phyloP scores from a whole-genome alignment of 2,113 vertebrate genomes.

The Dasyurus viverrinus region DNA sequence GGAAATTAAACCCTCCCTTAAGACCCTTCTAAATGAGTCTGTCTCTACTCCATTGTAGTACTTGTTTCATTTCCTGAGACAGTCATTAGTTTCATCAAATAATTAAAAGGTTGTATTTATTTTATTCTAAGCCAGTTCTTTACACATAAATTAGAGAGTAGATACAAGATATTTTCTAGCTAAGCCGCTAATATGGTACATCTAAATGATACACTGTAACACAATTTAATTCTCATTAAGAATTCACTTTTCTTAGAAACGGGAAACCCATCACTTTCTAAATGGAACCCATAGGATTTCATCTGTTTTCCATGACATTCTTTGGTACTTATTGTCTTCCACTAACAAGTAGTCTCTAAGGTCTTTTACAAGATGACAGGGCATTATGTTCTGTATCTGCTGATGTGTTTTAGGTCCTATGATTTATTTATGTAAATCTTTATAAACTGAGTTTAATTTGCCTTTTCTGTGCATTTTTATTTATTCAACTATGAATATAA shows the following conservation, averaged over 20 bases:
- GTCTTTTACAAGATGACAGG: slow-evolving; percentile 19
- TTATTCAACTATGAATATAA: slow-evolving; percentile 1
- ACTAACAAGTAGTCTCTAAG: slow-evolving; percentile 22
- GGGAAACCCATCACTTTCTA: neutral
- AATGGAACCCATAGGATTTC: slow-evolving; percentile 9
- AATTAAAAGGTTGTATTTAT: slow-evolving; percentile 62
- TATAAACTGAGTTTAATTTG: neutral
- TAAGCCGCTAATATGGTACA: slow-evolving; percentile 11
- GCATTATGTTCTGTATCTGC: neutral
- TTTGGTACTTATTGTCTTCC: neutral
- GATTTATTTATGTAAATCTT: slow-evolving; percentile 24
- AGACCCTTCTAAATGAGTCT: slow-evolving; percentile 33
- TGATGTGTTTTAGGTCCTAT: neutral
- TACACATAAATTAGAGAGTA: slow-evolving; percentile 42
- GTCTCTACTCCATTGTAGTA: slow-evolving; percentile 11
- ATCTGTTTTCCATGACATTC: slow-evolving; percentile 33
- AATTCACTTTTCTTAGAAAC: slow-evolving; percentile 40
- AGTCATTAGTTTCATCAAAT: slow-evolving; percentile 15
- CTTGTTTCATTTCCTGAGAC: slow-evolving; percentile 51
- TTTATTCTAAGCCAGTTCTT: slow-evolving; percentile 43
- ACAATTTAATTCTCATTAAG: slow-evolving; percentile 62
- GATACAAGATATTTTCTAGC: slow-evolving; percentile 49
- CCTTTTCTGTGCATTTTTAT: neutral
- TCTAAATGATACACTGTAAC: slow-evolving; percentile 32
- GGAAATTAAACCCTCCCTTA: slow-evolving; percentile 57